phyloP scores from a whole-genome alignment of 2,888 invertebrate genomes.

The Eilema caniola region DNA sequence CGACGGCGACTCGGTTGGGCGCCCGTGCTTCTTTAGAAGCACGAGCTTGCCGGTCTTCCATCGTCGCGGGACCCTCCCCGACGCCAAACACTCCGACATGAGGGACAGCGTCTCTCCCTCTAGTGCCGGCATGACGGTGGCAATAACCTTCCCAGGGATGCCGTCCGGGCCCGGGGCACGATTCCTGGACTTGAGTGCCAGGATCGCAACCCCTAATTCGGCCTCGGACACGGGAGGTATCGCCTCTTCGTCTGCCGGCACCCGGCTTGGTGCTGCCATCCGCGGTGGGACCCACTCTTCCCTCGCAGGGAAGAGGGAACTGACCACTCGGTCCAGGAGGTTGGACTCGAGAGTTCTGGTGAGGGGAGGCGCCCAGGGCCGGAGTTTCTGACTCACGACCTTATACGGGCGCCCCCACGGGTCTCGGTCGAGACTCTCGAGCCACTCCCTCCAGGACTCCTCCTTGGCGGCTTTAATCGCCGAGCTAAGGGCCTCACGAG shows the following conservation, averaged over 20 bases:
- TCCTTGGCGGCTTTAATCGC: conserved; percentile 1
- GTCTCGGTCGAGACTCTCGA: conserved; percentile 15
- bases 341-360: conserved; percentile 14
- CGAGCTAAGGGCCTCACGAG: no score
- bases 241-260: background rate
- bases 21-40: conserved; percentile 20
- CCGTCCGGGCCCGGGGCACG: conserved; percentile 17
- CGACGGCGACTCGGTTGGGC: conserved; percentile 22
- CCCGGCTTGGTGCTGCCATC: background rate
- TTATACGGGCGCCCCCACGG: conserved; percentile 35
- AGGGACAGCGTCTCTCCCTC: background rate
- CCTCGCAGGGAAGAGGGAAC: conserved; percentile 3
- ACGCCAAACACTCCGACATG: conserved; percentile 7
- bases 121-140: conserved; percentile 1
- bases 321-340: background rate
- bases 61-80: conserved; percentile 6
- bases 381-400: conserved; percentile 26
- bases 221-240: conserved; percentile 6
- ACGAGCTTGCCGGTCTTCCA: conserved; percentile 25
- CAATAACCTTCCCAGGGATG: conserved; percentile 2
- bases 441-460: background rate
- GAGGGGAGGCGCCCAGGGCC: conserved; percentile 12
- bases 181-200: background rate
- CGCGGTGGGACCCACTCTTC: conserved; percentile 7
- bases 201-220: conserved; percentile 9